These are phyloP conservation scores for Neodiprion virginianus DNA, from an alignment of 1,140 invertebrate species.

Conservation along the genomic window DNA sequence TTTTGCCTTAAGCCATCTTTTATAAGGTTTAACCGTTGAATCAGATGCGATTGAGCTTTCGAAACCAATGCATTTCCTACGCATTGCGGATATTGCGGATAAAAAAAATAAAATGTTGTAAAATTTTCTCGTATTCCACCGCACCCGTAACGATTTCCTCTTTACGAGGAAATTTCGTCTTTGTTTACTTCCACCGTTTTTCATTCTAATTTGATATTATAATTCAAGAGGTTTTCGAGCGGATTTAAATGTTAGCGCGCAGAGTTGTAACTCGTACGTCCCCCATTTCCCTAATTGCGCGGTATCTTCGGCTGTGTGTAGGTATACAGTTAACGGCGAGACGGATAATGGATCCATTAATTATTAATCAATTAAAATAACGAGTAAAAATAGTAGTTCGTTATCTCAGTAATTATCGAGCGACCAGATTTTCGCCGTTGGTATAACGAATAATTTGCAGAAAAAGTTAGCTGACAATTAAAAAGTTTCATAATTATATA, in stretches of 20 bases:
- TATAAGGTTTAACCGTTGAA: too few species aligned
- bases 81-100: too few species aligned
- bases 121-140: not conserved
- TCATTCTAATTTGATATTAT: not conserved
- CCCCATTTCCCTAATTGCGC: slow-evolving; percentile 1
- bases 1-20: too few species aligned
- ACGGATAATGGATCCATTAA: not conserved
- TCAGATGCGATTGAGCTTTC: too few species aligned
- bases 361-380: slow-evolving; percentile 3
- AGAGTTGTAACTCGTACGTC: not conserved
- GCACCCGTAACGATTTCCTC: slow-evolving; percentile 10
- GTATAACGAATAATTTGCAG: too few species aligned
- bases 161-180: not conserved
- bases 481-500: too few species aligned
- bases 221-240: not conserved
- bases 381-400: not conserved
- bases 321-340: not conserved
- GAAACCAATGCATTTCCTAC: too few species aligned
- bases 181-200: not conserved
- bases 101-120: too few species aligned
- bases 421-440: too few species aligned
- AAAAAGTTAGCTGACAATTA: too few species aligned
- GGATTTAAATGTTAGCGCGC: slow-evolving; percentile 8
- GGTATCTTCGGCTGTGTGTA: not conserved
- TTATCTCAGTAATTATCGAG: not conserved